These are phyloP conservation scores for Matsumurasca onukii DNA, from an alignment of 1,140 invertebrate species.

Conservation along the genomic window DNA sequence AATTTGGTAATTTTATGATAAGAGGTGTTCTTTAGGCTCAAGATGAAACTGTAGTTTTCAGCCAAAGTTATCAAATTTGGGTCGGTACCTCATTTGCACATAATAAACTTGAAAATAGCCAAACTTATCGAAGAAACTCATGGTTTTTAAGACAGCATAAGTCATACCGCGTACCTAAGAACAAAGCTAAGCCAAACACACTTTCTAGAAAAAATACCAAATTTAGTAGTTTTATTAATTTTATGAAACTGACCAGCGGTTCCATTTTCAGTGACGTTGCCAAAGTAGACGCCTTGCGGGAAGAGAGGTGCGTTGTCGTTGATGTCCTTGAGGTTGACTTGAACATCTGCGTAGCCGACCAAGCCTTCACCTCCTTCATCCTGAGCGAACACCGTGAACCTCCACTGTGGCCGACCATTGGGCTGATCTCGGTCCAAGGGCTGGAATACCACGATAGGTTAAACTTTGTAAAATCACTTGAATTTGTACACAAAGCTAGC, in stretches of 20 bases:
- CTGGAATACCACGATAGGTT: slow-evolving; percentile 52
- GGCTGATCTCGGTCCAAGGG: slow-evolving; percentile 96
- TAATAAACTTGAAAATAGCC: too few species aligned
- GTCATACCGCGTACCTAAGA: too few species aligned
- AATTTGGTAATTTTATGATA: too few species aligned
- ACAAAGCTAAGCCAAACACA: too few species aligned
- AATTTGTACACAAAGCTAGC: slow-evolving; percentile 1
- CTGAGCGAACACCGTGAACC: slow-evolving; percentile 97
- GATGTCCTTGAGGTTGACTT: slow-evolving; percentile 96
- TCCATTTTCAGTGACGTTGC: slow-evolving; percentile 94
- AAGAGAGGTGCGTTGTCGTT: slow-evolving; percentile 98
- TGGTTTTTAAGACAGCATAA: too few species aligned
- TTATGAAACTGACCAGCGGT: slow-evolving; percentile 79
- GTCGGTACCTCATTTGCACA: too few species aligned
- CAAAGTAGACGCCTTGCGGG: slow-evolving; percentile 89
- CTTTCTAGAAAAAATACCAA: too few species aligned
- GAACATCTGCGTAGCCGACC: slow-evolving; percentile 97
- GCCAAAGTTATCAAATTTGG: too few species aligned
- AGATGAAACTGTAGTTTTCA: too few species aligned
- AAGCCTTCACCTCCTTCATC: slow-evolving; percentile 95
- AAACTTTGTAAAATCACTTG: background rate
- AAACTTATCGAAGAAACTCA: too few species aligned
- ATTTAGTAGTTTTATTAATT: too few species aligned
- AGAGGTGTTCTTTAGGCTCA: too few species aligned
- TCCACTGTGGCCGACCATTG: slow-evolving; percentile 89